These are phyloP conservation scores for Linepithema humile DNA, from an alignment of 1,140 invertebrate genomes.

Conservation along the genomic window DNA sequence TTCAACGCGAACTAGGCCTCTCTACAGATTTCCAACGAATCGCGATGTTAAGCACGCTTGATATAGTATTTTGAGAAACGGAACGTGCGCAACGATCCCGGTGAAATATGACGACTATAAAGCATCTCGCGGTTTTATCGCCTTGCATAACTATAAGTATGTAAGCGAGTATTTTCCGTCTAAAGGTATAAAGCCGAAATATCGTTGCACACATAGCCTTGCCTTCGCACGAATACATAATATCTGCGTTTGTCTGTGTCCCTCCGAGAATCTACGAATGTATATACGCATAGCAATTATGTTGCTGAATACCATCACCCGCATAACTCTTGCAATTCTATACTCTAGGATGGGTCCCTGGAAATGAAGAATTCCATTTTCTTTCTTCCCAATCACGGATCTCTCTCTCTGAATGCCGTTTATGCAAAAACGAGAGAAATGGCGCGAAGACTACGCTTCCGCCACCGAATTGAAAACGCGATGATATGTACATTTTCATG, in stretches of 20 bases:
- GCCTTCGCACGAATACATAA: conserved; percentile 3
- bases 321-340: background rate
- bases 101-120: background rate
- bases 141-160: conserved; percentile 21
- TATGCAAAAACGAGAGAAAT: conserved; percentile 31
- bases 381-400: conserved; percentile 20
- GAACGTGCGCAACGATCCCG: background rate
- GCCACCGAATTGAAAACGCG: conserved; percentile 8
- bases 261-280: background rate
- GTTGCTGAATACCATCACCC: conserved; percentile 6
- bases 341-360: background rate
- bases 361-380: conserved; percentile 66
- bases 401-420: conserved; percentile 35
- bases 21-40: background rate
- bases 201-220: conserved; percentile 7
- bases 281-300: background rate
- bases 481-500: conserved; percentile 14
- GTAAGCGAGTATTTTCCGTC: conserved; percentile 1
- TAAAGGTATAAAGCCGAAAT: conserved; percentile 15
- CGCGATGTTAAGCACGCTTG: background rate
- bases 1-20: background rate
- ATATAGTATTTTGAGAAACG: background rate
- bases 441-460: background rate
- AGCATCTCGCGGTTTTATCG: conserved; percentile 9
- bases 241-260: background rate